These are phyloP conservation scores for Cancer borealis DNA, from an alignment of 2,888 invertebrate genomes.

Conservation along the genomic window DNA sequence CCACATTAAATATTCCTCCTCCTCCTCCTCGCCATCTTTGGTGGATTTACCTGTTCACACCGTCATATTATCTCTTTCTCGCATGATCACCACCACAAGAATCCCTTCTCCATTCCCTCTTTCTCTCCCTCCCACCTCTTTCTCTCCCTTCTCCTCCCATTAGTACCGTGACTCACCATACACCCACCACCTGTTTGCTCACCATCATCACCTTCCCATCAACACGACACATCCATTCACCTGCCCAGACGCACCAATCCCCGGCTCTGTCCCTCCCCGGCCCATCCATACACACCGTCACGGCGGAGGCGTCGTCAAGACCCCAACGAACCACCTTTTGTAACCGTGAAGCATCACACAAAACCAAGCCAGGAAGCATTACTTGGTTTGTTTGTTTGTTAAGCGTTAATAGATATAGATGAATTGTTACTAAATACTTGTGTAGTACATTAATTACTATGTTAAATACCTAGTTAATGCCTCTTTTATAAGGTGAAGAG, in stretches of 20 bases:
- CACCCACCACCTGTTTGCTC: conserved; percentile 7
- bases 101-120: neutral
- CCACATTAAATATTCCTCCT: conserved; percentile 4
- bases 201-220: neutral
- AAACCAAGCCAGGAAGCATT: neutral
- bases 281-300: neutral
- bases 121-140: neutral
- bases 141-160: neutral
- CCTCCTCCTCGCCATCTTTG: neutral
- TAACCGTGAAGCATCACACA: neutral
- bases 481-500: neutral
- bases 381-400: neutral
- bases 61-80: conserved; percentile 40
- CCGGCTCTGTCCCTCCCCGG: neutral
- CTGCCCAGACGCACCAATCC: neutral
- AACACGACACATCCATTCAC: conserved; percentile 22
- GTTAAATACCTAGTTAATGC: neutral
- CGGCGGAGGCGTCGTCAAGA: neutral
- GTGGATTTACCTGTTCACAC: conserved; percentile 31
- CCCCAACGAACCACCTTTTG: neutral
- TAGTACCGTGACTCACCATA: conserved; percentile 24
- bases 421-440: neutral
- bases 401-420: neutral
- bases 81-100: conserved; percentile 30
- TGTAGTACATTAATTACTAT: neutral